A percentile compares a stretch with the other conserved stretches of the same genome.
Conservation (phyloP, 2,888 invertebrate species). For the Scaptomyza caliginosa region DNA sequence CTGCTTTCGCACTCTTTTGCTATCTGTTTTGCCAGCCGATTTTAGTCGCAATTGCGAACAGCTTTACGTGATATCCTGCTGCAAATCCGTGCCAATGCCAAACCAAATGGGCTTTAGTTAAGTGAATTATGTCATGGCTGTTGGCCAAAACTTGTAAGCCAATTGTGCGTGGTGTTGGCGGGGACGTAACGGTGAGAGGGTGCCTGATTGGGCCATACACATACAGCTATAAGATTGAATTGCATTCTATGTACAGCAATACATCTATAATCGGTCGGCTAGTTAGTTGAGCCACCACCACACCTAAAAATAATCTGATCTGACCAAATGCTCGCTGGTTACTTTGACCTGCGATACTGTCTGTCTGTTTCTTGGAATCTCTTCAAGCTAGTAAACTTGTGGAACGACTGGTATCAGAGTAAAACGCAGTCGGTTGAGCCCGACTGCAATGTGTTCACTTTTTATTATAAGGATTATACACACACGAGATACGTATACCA, state of each 20-base stretch:
- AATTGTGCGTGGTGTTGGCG: slow-evolving; percentile 19
- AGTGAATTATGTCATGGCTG: slow-evolving; percentile 50
- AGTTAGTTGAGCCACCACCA: not conserved
- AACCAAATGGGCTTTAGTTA: slow-evolving; percentile 51
- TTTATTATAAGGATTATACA: not conserved
- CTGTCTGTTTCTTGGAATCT: no score
- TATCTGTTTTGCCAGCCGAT: not conserved
- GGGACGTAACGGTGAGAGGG: slow-evolving; percentile 38
- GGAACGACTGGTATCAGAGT: no score
- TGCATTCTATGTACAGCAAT: no score
- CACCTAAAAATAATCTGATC: slow-evolving; percentile 12
- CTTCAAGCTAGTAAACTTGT: no score
- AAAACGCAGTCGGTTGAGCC: no score
- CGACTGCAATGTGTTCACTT: no score
- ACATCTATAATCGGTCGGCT: no score
- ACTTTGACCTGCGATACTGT: no score
- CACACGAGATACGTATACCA: not conserved
- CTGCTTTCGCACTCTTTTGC: not conserved
- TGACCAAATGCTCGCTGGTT: no score
- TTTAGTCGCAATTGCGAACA: slow-evolving; percentile 40
- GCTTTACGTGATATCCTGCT: slow-evolving; percentile 37
- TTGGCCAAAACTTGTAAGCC: slow-evolving; percentile 38
- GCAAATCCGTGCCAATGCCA: slow-evolving; percentile 33
- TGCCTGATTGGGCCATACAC: not conserved
- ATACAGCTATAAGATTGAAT: no score